phyloP scores from a whole-genome alignment of 2,113 vertebrate species.

The Brachyistius frenatus region DNA sequence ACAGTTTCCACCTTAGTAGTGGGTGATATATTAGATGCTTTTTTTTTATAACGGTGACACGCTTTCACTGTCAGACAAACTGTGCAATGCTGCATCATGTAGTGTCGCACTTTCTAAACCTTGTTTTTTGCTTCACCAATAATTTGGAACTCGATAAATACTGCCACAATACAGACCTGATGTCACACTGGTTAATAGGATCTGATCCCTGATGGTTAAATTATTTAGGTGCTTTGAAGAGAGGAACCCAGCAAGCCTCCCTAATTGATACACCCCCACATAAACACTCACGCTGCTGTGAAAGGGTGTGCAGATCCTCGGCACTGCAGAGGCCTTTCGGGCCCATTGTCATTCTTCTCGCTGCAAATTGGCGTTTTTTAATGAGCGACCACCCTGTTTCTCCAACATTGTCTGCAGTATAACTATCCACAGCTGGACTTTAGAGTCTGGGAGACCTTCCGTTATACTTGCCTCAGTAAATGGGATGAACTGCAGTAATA shows the following conservation, averaged over 20 bases:
- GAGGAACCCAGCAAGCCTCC: conserved; percentile 70
- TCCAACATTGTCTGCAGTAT: conserved; percentile 62
- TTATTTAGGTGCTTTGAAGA: conserved; percentile 80
- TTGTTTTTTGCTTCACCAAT: conserved; percentile 44
- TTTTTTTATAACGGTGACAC: conserved; percentile 36
- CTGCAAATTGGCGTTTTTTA: conserved; percentile 74
- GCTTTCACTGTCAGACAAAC: conserved; percentile 43
- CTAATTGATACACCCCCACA: conserved; percentile 78
- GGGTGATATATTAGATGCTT: conserved; percentile 35
- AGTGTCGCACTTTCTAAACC: conserved; percentile 34
- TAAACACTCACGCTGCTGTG: conserved; percentile 48
- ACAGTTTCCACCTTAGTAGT: conserved; percentile 42
- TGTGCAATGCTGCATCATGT: conserved; percentile 23
- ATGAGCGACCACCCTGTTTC: conserved; percentile 76
- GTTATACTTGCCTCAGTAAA: conserved; percentile 63
- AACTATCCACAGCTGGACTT: conserved; percentile 67
- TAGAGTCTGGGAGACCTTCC: conserved; percentile 53
- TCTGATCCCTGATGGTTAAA: conserved; percentile 80
- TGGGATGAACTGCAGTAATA: conserved; percentile 49
- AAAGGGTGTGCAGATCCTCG: conserved; percentile 57
- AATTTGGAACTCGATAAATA: conserved; percentile 66
- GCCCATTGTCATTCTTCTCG: conserved; percentile 73
- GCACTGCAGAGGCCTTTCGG: conserved; percentile 47
- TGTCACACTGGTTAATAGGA: conserved; percentile 77
- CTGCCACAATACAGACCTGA: conserved; percentile 54